These are phyloP conservation scores for Glyphotaelius pellucidus DNA, from an alignment of 2,888 invertebrate species.

Conservation along the genomic window DNA sequence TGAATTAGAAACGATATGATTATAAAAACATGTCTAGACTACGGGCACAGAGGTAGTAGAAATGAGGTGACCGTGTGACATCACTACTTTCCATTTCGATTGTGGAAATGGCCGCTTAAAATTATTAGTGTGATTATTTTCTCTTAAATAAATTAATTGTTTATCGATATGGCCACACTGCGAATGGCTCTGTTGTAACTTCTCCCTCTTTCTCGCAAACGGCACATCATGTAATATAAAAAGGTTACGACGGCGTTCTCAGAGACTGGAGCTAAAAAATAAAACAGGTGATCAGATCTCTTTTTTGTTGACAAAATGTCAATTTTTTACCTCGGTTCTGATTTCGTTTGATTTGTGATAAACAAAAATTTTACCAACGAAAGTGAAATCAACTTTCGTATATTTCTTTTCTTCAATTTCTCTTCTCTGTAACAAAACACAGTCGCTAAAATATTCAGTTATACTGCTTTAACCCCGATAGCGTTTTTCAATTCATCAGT, in stretches of 20 bases:
- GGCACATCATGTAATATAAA: no score
- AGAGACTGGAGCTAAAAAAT: background rate
- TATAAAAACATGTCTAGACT: background rate
- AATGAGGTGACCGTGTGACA: background rate
- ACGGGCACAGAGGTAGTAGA: background rate
- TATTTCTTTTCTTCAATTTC: background rate
- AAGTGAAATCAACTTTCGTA: background rate
- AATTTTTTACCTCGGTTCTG: background rate
- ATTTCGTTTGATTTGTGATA: background rate
- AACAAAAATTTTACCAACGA: background rate
- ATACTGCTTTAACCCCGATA: background rate
- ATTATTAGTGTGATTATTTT: background rate
- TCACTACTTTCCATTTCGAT: background rate
- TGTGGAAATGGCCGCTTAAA: background rate
- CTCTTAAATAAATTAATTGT: background rate
- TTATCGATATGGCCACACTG: no score
- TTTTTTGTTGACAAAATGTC: background rate
- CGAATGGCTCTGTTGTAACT: background rate
- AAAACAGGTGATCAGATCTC: background rate
- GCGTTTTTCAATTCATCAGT: background rate
- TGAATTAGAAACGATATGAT: background rate
- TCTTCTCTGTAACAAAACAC: background rate
- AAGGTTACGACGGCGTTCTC: background rate
- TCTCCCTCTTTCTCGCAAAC: background rate
- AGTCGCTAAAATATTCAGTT: background rate